Conservation (phyloP, 2,113 vertebrate species). For the Bubalus kerabau region DNA sequence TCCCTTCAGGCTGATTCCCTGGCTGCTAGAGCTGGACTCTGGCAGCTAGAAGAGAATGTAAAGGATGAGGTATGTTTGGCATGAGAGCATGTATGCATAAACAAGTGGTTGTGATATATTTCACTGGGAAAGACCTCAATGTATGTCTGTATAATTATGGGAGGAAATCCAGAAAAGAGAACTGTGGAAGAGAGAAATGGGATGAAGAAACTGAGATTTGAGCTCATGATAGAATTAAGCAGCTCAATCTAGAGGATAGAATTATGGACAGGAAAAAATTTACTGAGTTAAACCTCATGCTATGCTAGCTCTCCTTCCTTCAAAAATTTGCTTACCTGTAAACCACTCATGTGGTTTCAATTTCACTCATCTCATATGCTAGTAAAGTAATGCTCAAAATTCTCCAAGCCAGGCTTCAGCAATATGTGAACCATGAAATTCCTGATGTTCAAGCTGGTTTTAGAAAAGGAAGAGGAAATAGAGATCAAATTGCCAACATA, state of each 20-base stretch:
- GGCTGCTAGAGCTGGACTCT: no score
- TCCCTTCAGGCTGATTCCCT: no score
- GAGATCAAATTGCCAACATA: no score
- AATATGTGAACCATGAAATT: no score
- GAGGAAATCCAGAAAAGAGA: background rate
- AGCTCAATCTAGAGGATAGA: background rate
- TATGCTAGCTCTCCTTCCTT: background rate
- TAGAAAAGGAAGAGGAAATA: no score
- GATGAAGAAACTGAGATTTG: background rate
- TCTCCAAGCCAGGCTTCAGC: no score
- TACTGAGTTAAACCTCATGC: background rate
- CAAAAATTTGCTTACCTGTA: background rate
- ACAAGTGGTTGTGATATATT: background rate
- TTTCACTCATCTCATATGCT: no score
- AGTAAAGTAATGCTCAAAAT: no score
- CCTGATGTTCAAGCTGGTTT: no score
- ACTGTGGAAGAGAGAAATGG: background rate
- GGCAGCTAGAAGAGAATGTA: background rate
- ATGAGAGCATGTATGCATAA: background rate
- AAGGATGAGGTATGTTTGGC: background rate
- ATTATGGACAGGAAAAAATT: background rate
- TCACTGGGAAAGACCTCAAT: background rate
- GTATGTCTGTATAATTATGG: background rate
- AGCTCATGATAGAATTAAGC: no score
- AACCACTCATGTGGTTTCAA: background rate